These are phyloP conservation scores for Nomada lathburiana DNA, from an alignment of 2,888 invertebrate species.

Conservation along the genomic window DNA sequence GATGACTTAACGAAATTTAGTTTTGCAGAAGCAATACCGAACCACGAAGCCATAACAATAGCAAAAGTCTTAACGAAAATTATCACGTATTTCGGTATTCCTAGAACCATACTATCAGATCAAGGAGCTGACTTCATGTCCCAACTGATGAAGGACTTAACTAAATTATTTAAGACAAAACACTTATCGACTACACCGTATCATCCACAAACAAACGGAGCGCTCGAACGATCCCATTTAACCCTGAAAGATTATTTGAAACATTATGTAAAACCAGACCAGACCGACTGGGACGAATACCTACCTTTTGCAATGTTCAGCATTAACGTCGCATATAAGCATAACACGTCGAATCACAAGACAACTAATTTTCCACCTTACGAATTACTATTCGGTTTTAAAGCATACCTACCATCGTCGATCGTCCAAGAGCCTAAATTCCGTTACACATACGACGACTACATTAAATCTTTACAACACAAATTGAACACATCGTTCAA, in stretches of 20 bases:
- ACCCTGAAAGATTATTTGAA: constrained; percentile 17
- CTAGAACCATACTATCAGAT: constrained; percentile 3
- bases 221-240: constrained; percentile 4
- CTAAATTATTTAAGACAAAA: constrained; percentile 19
- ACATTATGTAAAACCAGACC: constrained; percentile 4
- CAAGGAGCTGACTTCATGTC: constrained; percentile 23
- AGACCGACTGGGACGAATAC: constrained; percentile 8
- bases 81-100: constrained; percentile 15
- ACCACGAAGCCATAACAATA: constrained; percentile 18
- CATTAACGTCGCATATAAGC: too few species aligned
- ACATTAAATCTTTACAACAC: not conserved
- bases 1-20: constrained; percentile 21
- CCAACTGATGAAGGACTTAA: constrained; percentile 1
- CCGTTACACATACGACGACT: too few species aligned
- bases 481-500: constrained; percentile 6
- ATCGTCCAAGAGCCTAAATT: too few species aligned
- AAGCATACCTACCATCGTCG: too few species aligned
- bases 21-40: constrained; percentile 9
- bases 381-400: too few species aligned
- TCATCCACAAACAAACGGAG: constrained; percentile 21
- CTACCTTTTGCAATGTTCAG: not conserved
- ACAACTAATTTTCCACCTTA: not conserved
- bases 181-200: constrained; percentile 17
- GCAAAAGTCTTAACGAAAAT: not conserved
- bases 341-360: constrained; percentile 10